Evolutionary conservation across 2,888 invertebrate genomes (phyloP).

Genomic region (Apoda limacodes): DNA sequence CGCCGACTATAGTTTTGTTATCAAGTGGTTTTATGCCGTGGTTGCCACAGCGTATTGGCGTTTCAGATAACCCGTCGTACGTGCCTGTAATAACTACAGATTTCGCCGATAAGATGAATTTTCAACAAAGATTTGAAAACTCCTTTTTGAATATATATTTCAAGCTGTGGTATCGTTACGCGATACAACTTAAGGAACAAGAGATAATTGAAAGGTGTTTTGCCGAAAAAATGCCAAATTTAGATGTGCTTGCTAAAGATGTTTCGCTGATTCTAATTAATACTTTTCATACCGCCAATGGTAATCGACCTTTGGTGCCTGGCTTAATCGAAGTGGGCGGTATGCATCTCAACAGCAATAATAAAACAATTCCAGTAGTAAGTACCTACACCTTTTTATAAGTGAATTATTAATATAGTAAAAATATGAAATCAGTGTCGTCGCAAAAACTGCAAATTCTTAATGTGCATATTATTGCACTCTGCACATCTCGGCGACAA

Average conservation of each 20-base stretch:
- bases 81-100: constrained; percentile 64
- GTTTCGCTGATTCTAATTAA: constrained; percentile 61
- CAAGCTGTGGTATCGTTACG: constrained; percentile 36
- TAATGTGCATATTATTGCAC: too few species aligned
- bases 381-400: too few species aligned
- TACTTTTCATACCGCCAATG: constrained; percentile 61
- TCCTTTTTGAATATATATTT: constrained; percentile 33
- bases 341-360: constrained; percentile 40
- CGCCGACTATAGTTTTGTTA: constrained; percentile 68
- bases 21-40: constrained; percentile 72
- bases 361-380: constrained; percentile 36
- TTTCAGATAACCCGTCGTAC: constrained; percentile 61
- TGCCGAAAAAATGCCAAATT: constrained; percentile 43
- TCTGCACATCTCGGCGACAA: too few species aligned
- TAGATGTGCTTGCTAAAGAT: constrained; percentile 48
- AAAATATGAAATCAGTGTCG: too few species aligned
- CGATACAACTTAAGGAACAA: constrained; percentile 25
- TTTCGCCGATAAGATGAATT: constrained; percentile 56
- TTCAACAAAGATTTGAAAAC: constrained; percentile 57
- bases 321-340: constrained; percentile 68
- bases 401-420: too few species aligned
- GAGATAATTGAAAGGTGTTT: constrained; percentile 31
- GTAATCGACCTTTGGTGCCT: constrained; percentile 50
- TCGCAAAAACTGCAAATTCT: too few species aligned
- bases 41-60: constrained; percentile 51